A percentile compares a stretch with the other conserved stretches of the same genome.
Evolutionary conservation across 2,113 vertebrate genomes (phyloP).

Genomic region (Furnarius figulus): DNA sequence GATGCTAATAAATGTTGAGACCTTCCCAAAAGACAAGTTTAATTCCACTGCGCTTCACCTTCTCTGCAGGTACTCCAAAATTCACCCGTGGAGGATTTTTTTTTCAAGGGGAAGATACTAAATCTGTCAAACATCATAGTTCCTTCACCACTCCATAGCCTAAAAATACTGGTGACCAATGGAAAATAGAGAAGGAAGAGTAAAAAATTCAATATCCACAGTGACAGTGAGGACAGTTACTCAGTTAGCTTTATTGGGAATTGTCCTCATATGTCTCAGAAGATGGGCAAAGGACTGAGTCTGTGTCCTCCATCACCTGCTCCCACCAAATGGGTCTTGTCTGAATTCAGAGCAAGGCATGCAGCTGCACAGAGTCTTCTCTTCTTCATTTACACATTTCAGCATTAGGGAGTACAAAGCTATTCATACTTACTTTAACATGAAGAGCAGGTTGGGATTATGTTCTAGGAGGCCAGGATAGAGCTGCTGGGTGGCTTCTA

Average conservation of each 20-base stretch:
- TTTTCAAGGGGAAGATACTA: background rate
- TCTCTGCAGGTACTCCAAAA: background rate
- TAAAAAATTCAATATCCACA: background rate
- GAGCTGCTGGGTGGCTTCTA: constrained; percentile 93
- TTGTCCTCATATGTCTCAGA: background rate
- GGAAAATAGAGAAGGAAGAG: background rate
- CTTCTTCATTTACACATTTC: constrained; percentile 24
- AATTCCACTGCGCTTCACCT: background rate
- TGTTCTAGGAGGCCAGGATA: constrained; percentile 95
- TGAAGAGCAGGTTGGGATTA: constrained; percentile 97
- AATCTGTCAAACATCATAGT: background rate
- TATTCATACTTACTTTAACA: constrained; percentile 91
- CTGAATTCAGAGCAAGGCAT: background rate
- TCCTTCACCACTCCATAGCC: background rate
- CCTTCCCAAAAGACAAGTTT: background rate
- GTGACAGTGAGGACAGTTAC: background rate
- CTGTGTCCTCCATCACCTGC: background rate
- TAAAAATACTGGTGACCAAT: background rate
- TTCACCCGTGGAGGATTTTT: accelerated
- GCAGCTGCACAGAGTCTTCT: background rate
- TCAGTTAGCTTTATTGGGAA: background rate
- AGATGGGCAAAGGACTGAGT: background rate
- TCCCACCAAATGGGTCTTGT: background rate
- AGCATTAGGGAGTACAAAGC: background rate
- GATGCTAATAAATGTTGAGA: background rate